phyloP scores from a whole-genome alignment of 2,888 invertebrate genomes.

The Dilophus febrilis region DNA sequence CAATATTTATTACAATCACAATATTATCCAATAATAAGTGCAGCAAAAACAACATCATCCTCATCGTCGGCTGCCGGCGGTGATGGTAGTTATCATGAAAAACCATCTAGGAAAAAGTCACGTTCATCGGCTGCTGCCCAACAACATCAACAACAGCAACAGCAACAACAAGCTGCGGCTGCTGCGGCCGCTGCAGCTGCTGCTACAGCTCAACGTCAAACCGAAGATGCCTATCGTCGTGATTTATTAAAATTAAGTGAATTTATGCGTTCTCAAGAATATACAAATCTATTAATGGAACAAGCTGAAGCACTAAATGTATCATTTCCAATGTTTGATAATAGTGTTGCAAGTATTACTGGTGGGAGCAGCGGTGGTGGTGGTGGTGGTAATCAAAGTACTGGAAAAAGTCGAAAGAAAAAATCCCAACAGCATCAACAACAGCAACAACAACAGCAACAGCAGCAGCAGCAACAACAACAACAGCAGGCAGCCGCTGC shows the following conservation, averaged over 20 bases:
- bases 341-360: conserved; percentile 1
- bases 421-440: conserved; percentile 6
- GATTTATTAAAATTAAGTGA: conserved; percentile 30
- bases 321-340: conserved; percentile 15
- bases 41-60: not conserved
- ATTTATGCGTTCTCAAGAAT: conserved; percentile 28
- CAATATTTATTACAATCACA: conserved; percentile 6
- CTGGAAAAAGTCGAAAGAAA: not conserved
- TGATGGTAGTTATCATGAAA: conserved; percentile 5
- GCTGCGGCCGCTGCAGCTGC: conserved; percentile 1
- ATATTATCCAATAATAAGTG: conserved; percentile 10
- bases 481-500: conserved; percentile 19
- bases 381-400: too few species aligned
- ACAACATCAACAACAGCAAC: not conserved
- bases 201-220: not conserved
- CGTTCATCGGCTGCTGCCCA: conserved; percentile 4
- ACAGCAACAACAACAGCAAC: conserved; percentile 18
- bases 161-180: not conserved
- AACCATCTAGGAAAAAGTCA: conserved; percentile 9
- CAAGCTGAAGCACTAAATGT: conserved; percentile 18
- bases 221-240: conserved; percentile 24
- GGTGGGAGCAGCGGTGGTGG: too few species aligned
- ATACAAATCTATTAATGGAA: conserved; percentile 27
- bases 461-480: conserved; percentile 13
- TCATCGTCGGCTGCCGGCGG: not conserved